Base-by-base conservation (phyloP, 2,888 invertebrate genomes). In the Choreutis nemorana region DNA sequence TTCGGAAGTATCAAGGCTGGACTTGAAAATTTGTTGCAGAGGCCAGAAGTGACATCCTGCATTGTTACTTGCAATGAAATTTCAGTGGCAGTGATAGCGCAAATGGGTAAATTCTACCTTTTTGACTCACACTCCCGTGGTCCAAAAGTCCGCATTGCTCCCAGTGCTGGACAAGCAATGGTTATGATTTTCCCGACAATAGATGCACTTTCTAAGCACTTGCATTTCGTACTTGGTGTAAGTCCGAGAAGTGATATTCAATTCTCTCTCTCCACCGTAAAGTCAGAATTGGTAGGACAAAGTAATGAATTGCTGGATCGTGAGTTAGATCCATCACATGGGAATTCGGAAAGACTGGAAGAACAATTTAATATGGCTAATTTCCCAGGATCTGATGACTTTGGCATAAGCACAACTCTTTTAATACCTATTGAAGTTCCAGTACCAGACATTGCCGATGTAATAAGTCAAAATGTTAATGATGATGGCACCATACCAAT, bases 51-150 rank as follows among this genome's bases (percentile, higher is more conserved):
- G n/a, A n/a, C n/a, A n/a, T n/a, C n/a, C 7, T 11, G 11, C 4
- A 24, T 26, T 3, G 10, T 26, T 14, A 26, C 26, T 15, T 26
- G 26, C 15, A 4, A 26, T 9, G 10, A 8, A 5, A n/a, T 3
- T 15, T 26, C 26, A 4, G 26, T 26, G 7, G 26, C 26, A 9
- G 15, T 26, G 8, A 14, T 13, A 12, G 21, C 4, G 8, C n/a
- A 3, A 8, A 9, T 20, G 11, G n/a, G 13, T n/a, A 3, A 8
- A 4, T 28, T 13, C 3, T 28, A 21, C n/a, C 4, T 28, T n/a
- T 28, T 28, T 14, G 28, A 28, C 15, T 28, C 21, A 8, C 28
- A 28, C 15, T 14, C 28, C 1, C n/a, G 28, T 3, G 28, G 28
- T 3, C 28, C 28, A 5, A 22, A 28, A 8, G 22, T 22, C 2